A percentile compares a stretch with the other conserved stretches of the same genome.
Evolutionary conservation across 1,140 invertebrate genomes (phyloP).

Genomic region (Maniola jurtina): DNA sequence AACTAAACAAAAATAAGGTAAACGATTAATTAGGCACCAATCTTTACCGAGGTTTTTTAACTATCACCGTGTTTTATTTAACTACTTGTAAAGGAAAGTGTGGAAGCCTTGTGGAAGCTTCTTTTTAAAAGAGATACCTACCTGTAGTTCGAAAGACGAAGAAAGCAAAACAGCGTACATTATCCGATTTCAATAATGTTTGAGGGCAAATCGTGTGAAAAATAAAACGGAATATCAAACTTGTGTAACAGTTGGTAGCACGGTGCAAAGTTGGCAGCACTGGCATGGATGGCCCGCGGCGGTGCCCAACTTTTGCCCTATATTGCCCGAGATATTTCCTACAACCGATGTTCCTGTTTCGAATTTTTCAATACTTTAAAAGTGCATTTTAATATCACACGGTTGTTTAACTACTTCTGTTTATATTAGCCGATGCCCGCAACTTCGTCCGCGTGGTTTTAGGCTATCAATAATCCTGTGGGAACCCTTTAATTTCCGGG

Average conservation of each 20-base stretch:
- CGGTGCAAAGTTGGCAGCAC: conserved; percentile 45
- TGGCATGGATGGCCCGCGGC: conserved; percentile 34
- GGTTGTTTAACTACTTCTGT: conserved; percentile 2
- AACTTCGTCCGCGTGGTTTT: too few species aligned
- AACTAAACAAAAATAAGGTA: too few species aligned
- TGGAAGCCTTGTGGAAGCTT: too few species aligned
- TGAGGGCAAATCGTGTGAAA: conserved; percentile 58
- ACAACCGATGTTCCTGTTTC: conserved; percentile 44
- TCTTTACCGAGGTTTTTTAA: too few species aligned
- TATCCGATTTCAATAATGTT: conserved; percentile 50
- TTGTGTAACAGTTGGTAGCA: conserved; percentile 42
- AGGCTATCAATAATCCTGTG: too few species aligned
- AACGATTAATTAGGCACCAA: too few species aligned
- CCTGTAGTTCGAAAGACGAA: conserved; percentile 27
- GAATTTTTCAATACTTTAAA: conserved; percentile 49
- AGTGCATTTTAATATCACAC: conserved; percentile 37
- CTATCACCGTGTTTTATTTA: too few species aligned
- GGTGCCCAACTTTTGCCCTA: conserved; percentile 33
- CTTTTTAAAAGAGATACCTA: too few species aligned
- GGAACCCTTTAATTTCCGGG: too few species aligned
- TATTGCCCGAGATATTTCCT: conserved; percentile 35
- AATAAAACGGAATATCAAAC: conserved; percentile 56
- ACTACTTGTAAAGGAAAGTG: too few species aligned
- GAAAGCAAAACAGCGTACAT: conserved; percentile 40
- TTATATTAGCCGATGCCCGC: too few species aligned